Evolutionary conservation across 2,888 invertebrate genomes (phyloP).

Genomic region (Zhengitettix transpicula): DNA sequence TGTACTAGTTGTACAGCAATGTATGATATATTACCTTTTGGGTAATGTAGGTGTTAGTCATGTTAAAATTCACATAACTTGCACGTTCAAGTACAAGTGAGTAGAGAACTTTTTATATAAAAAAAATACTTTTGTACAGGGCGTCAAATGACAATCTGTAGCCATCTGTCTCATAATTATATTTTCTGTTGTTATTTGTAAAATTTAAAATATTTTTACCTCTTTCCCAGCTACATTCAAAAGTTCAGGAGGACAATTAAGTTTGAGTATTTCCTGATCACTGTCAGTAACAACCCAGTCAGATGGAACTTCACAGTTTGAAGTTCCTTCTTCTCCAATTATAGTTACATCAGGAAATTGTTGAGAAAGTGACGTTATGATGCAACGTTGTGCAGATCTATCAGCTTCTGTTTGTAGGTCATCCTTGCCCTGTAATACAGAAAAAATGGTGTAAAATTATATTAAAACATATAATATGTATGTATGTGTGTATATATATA

Average conservation of each 20-base stretch:
- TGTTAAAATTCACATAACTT: no score
- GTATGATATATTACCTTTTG: no score
- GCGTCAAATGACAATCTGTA: no score
- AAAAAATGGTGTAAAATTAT: constrained; percentile 10
- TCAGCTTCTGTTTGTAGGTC: constrained; percentile 98
- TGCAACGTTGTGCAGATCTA: constrained; percentile 83
- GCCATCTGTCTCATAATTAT: no score
- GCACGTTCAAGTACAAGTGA: no score
- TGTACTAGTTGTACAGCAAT: no score
- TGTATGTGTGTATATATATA: no score
- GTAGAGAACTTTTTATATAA: no score
- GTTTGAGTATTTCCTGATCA: constrained; percentile 46
- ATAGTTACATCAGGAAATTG: constrained; percentile 72
- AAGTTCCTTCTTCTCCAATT: constrained; percentile 78
- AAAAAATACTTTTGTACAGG: no score
- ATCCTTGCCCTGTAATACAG: constrained; percentile 50
- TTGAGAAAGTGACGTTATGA: constrained; percentile 67
- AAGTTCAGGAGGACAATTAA: constrained; percentile 51
- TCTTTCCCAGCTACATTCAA: constrained; percentile 55
- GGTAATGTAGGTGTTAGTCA: no score
- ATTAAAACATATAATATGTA: neutral
- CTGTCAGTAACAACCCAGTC: constrained; percentile 63
- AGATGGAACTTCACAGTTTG: constrained; percentile 44
- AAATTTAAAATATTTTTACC: constrained; percentile 20
- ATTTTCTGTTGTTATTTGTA: no score